phyloP scores from a whole-genome alignment of 2,797 vertebrate species.

The Ctenosaura bakeri region DNA sequence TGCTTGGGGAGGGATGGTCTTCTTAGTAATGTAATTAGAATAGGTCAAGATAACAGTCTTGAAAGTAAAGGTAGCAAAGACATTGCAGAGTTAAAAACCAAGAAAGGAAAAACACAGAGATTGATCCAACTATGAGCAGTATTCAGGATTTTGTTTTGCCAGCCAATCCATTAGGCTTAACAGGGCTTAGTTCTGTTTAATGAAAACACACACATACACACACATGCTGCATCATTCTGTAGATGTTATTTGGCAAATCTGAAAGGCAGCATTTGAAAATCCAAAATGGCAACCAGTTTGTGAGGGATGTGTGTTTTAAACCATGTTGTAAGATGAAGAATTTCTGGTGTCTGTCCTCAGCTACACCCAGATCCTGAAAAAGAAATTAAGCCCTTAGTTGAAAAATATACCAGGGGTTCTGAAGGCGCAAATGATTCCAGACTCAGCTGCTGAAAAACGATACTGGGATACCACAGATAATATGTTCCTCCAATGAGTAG shows the following conservation, averaged over 20 bases:
- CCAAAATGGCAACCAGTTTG: neutral
- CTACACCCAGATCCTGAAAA: conserved; percentile 40
- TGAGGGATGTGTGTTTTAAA: neutral
- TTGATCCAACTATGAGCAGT: neutral
- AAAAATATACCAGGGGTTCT: conserved; percentile 57
- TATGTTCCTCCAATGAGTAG: conserved; percentile 58
- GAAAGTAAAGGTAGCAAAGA: neutral
- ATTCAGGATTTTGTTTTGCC: conserved; percentile 25
- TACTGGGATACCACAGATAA: conserved; percentile 59
- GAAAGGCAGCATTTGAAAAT: conserved; percentile 10
- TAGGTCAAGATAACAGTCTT: neutral
- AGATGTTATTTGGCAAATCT: neutral
- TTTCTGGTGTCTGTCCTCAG: conserved; percentile 24
- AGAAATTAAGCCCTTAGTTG: conserved; percentile 19
- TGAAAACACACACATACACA: neutral
- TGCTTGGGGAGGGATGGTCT: neutral
- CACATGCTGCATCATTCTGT: neutral
- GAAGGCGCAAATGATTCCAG: conserved; percentile 66
- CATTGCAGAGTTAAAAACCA: neutral
- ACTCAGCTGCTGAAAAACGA: conserved; percentile 78
- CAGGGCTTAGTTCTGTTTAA: conserved; percentile 22
- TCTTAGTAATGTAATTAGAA: neutral
- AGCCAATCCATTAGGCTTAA: neutral
- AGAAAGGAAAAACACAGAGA: neutral
- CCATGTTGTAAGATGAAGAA: neutral